Percentiles rank a stretch among this genome's conserved stretches.
phyloP scores from a whole-genome alignment of 2,888 invertebrate species.

The Acleris laterana region DNA sequence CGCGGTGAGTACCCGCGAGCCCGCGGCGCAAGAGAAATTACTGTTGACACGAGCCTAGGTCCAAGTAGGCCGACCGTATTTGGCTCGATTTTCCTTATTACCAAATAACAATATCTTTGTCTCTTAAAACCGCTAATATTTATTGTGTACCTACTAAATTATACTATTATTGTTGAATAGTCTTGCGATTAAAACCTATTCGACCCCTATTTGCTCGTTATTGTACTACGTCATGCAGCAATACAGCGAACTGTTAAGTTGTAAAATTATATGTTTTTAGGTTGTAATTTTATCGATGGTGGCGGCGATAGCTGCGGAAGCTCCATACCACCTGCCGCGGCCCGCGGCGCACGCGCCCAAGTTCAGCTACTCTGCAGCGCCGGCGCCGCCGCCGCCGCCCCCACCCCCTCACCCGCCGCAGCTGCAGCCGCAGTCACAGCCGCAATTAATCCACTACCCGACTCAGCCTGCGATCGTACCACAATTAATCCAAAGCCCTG shows the following conservation, averaged over 20 bases:
- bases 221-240: not conserved
- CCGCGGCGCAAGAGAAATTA: conserved; percentile 48
- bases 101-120: not conserved
- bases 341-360: conserved; percentile 60
- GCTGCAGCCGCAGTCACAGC: conserved; percentile 35
- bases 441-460: conserved; percentile 43
- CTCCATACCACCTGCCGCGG: conserved; percentile 71
- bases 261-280: conserved; percentile 54
- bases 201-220: no score
- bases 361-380: conserved; percentile 57
- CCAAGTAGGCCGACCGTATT: conserved; percentile 39
- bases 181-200: no score
- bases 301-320: conserved; percentile 66
- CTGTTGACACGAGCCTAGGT: conserved; percentile 46
- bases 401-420: not conserved
- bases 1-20: conserved; percentile 70
- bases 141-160: no score
- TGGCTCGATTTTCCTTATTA: conserved; percentile 18
- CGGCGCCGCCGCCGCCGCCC: conserved; percentile 37
- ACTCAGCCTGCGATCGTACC: conserved; percentile 44
- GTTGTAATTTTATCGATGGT: conserved; percentile 67
- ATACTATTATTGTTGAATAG: no score
- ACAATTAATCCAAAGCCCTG: conserved; percentile 44
- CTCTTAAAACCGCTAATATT: no score
- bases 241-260: conserved; percentile 7